phyloP scores from a whole-genome alignment of 2,113 vertebrate genomes.

The rat (Rattus norvegicus) region GRCr8 NC_086032.1:98652001-98652500 shows the following conservation, averaged over 20 bases:
- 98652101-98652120: background rate
- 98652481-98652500: background rate
- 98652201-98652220: background rate
- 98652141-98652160: background rate
- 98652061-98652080: background rate
- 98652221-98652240: background rate
- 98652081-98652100: background rate
- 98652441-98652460: background rate
- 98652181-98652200: background rate
- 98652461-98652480: background rate
- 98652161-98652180: background rate
- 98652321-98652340: background rate
- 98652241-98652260: background rate
- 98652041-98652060: background rate
- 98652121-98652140: constrained; percentile 14
- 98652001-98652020: background rate
- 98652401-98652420: background rate
- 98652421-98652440: background rate
- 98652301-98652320: background rate
- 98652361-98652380: background rate
- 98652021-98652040: constrained; percentile 11
- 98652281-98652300: constrained; percentile 34
- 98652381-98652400: background rate
- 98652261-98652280: background rate
- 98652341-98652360: background rate